A percentile compares a stretch with the other conserved stretches of the same genome.
These are phyloP conservation scores for Centrocercus urophasianus DNA, from an alignment of 2,113 vertebrate genomes.

Conservation along the genomic window DNA sequence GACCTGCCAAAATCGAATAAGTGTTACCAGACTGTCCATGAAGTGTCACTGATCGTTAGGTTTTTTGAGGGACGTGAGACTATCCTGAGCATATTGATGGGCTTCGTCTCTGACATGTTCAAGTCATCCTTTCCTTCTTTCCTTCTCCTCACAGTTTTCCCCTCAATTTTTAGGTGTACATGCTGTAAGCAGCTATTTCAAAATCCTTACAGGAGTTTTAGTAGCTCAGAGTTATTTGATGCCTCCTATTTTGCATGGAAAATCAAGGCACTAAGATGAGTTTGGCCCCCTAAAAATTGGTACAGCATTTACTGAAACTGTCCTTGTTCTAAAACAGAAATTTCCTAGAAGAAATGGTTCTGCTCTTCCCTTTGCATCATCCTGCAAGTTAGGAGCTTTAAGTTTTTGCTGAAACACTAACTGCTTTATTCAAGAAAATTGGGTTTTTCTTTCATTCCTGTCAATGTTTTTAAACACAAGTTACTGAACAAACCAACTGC, in stretches of 20 bases:
- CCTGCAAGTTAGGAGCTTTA: neutral
- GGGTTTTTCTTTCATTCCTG: neutral
- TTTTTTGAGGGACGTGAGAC: neutral
- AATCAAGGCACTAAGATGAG: neutral
- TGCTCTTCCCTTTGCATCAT: neutral
- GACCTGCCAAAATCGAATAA: neutral
- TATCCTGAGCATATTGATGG: neutral
- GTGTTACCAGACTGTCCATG: neutral
- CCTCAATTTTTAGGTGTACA: neutral
- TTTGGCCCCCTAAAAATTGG: neutral
- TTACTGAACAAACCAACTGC: neutral
- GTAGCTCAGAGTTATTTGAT: neutral
- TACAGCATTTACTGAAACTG: neutral
- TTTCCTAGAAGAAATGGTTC: neutral
- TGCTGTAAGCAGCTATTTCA: neutral
- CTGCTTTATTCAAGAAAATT: neutral
- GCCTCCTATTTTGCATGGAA: neutral
- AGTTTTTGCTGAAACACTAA: conserved; percentile 28
- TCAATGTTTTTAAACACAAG: neutral
- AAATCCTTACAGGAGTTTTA: neutral
- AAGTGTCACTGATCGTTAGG: neutral
- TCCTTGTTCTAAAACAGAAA: neutral
- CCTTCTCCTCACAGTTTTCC: neutral
- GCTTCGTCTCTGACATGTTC: neutral
- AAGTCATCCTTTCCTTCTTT: neutral